Conservation (phyloP, 2,888 invertebrate species). For the Netelia melanura region DNA sequence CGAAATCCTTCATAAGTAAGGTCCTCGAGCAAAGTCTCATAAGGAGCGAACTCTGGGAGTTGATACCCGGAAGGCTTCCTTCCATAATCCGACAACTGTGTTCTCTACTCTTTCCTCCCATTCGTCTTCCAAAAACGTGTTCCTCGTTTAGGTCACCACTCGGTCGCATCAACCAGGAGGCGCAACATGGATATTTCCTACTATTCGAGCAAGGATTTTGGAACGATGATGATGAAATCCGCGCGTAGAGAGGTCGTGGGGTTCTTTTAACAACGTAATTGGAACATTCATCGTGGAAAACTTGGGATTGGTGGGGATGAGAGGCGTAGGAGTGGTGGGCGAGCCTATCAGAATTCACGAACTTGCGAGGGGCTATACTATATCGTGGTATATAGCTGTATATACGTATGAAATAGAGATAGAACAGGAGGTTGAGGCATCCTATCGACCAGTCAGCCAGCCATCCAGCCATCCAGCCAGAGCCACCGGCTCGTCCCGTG, state of each 20-base stretch:
- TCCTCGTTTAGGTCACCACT: too few relatives aligned
- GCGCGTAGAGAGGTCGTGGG: not conserved
- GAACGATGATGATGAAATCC: not conserved
- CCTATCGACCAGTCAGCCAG: constrained; percentile 68
- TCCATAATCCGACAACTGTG: too few relatives aligned
- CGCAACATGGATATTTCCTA: too few relatives aligned
- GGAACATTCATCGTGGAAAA: not conserved
- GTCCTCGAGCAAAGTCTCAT: too few relatives aligned
- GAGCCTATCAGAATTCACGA: not conserved
- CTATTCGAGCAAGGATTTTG: too few relatives aligned
- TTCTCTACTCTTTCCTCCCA: too few relatives aligned
- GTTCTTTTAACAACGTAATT: not conserved
- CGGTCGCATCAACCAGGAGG: too few relatives aligned
- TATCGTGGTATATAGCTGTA: constrained; percentile 6
- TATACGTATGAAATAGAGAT: constrained; percentile 41
- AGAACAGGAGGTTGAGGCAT: constrained; percentile 60
- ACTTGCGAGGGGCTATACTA: constrained; percentile 27
- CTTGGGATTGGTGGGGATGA: not conserved
- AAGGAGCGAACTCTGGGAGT: too few relatives aligned
- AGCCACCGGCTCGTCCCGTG: constrained; percentile 80
- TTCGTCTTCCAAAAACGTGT: too few relatives aligned
- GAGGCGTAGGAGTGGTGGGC: not conserved
- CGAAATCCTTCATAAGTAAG: too few relatives aligned
- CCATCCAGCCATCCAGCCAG: constrained; percentile 62
- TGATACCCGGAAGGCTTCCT: too few relatives aligned